Percentiles rank a stretch among this genome's conserved stretches.
Conservation (phyloP, 2,888 invertebrate species). For the Latrodectus hesperus region DNA sequence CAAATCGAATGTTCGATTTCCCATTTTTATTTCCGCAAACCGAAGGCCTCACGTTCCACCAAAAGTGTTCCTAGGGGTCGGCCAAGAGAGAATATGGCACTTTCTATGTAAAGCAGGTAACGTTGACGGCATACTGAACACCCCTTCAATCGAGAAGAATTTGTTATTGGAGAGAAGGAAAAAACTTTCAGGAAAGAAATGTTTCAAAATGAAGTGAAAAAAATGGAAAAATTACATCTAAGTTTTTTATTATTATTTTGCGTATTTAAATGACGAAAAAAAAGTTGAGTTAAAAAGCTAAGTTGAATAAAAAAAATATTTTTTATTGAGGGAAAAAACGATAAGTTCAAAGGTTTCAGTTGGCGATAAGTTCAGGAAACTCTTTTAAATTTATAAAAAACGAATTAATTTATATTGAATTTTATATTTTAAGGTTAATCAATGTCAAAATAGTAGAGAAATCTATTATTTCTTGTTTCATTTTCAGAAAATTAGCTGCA, state of each 20-base stretch:
- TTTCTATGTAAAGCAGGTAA: slow-evolving; percentile 64
- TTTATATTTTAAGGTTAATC: too few relatives aligned
- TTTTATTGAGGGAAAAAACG: too few relatives aligned
- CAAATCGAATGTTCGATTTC: slow-evolving; percentile 35
- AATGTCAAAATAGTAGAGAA: too few relatives aligned
- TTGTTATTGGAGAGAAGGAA: slow-evolving; percentile 27
- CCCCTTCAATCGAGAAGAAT: slow-evolving; percentile 31
- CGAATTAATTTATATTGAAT: too few relatives aligned
- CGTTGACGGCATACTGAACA: slow-evolving; percentile 39
- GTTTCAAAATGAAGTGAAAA: slow-evolving; percentile 7
- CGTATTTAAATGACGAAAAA: neutral
- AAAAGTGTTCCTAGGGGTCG: slow-evolving; percentile 24
- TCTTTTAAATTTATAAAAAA: too few relatives aligned
- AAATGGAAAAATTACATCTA: neutral
- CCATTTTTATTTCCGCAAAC: neutral
- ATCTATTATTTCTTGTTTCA: too few relatives aligned
- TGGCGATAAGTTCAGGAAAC: too few relatives aligned
- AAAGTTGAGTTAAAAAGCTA: too few relatives aligned
- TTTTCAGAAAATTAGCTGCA: too few relatives aligned
- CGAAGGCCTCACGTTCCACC: slow-evolving; percentile 18
- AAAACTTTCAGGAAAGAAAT: slow-evolving; percentile 15
- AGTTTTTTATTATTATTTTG: neutral
- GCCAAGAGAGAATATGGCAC: slow-evolving; percentile 41
- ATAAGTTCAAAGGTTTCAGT: too few relatives aligned
- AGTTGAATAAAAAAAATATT: too few relatives aligned